These are phyloP conservation scores for Dilophus febrilis DNA, from an alignment of 2,888 invertebrate species.

Conservation along the genomic window DNA sequence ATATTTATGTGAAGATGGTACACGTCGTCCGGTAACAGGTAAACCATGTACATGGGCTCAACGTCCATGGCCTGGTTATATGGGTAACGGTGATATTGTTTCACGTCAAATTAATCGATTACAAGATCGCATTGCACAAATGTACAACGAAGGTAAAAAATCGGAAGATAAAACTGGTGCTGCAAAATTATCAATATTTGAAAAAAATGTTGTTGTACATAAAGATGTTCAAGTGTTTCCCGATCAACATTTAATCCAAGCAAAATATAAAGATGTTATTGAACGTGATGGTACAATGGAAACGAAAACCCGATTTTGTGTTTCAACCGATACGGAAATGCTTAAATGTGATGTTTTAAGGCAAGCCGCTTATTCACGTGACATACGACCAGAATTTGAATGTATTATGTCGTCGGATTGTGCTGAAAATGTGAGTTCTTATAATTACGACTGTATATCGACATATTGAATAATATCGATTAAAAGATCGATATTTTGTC, in stretches of 20 bases:
- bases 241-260: conserved; percentile 39
- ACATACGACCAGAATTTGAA: conserved; percentile 62
- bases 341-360: conserved; percentile 58
- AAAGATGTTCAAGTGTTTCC: conserved; percentile 37
- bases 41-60: conserved; percentile 67
- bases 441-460: neutral
- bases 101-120: conserved; percentile 25
- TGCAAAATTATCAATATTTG: conserved; percentile 10
- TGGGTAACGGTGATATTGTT: conserved; percentile 46
- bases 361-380: conserved; percentile 55
- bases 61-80: conserved; percentile 66
- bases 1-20: conserved; percentile 66
- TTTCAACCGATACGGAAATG: conserved; percentile 44
- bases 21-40: conserved; percentile 44
- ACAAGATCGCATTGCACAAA: conserved; percentile 24
- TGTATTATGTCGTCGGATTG: conserved; percentile 48
- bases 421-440: conserved; percentile 13
- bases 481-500: no score
- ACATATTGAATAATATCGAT: no score
- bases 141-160: conserved; percentile 24
- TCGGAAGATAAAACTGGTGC: conserved; percentile 23
- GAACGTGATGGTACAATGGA: conserved; percentile 56
- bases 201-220: conserved; percentile 17
- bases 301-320: conserved; percentile 47
- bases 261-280: conserved; percentile 51